Conservation (phyloP, 2,797 vertebrate genomes). For the Notoglanidium macrostoma region DNA sequence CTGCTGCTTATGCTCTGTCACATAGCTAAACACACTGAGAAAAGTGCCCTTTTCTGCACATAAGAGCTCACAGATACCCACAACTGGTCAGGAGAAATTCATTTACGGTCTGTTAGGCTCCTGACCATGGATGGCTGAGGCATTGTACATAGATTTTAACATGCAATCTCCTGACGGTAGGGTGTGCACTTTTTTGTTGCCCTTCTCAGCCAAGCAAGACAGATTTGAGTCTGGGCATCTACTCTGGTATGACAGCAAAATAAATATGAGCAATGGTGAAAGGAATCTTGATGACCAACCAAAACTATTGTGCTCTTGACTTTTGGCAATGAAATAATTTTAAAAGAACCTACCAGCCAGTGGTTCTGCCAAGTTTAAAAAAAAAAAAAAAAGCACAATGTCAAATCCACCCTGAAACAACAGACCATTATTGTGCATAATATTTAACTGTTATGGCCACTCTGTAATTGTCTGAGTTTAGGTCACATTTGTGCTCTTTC, state of each 20-base stretch:
- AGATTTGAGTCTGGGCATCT: neutral
- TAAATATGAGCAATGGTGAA: neutral
- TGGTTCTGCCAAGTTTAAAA: constrained; percentile 50
- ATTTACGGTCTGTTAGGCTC: neutral
- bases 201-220: neutral
- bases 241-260: constrained; percentile 1
- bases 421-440: constrained; percentile 45
- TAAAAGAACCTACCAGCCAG: constrained; percentile 22
- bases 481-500: constrained; percentile 35
- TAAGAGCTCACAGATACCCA: neutral
- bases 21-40: neutral
- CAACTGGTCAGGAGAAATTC: neutral
- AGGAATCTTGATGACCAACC: neutral
- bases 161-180: neutral
- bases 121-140: neutral
- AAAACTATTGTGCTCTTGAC: constrained; percentile 18
- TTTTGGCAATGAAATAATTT: constrained; percentile 33
- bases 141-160: neutral
- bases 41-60: neutral
- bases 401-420: constrained; percentile 53
- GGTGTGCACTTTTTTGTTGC: neutral
- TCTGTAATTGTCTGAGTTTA: constrained; percentile 46
- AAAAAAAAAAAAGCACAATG: constrained; percentile 15
- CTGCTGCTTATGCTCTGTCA: neutral
- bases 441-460: constrained; percentile 41